A percentile compares a stretch with the other conserved stretches of the same genome.
phyloP scores from a whole-genome alignment of 2,113 vertebrate genomes.

The Cochlearius cochlearius region DNA sequence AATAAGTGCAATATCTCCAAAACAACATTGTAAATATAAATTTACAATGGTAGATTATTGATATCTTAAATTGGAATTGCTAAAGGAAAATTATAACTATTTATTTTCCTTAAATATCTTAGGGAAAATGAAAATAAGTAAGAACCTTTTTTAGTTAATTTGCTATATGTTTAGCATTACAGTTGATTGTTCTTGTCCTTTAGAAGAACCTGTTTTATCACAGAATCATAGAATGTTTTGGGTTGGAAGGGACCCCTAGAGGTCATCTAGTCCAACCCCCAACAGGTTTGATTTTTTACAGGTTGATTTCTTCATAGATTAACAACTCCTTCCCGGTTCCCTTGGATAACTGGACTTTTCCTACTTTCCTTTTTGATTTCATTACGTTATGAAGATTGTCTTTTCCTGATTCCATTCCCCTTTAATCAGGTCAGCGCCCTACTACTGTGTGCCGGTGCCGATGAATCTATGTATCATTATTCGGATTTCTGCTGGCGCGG shows the following conservation, averaged over 20 bases:
- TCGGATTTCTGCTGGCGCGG: neutral
- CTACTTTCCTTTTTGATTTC: neutral
- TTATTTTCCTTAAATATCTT: neutral
- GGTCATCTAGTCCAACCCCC: no score
- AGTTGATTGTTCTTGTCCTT: neutral
- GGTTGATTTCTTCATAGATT: neutral
- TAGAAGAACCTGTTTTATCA: neutral
- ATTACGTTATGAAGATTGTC: neutral
- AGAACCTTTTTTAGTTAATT: neutral
- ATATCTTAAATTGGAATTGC: neutral
- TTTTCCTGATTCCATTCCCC: neutral
- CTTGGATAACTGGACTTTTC: neutral
- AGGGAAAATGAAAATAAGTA: neutral
- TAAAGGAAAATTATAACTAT: neutral
- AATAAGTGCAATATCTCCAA: neutral
- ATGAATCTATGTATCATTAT: neutral
- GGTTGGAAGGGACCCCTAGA: no score
- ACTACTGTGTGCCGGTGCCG: neutral
- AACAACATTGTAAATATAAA: neutral
- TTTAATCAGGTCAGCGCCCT: neutral
- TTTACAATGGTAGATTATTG: neutral
- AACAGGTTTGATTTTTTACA: no score
- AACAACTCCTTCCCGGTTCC: neutral
- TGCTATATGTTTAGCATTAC: neutral
- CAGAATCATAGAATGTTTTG: no score